A percentile compares a stretch with the other conserved stretches of the same genome.
These are phyloP conservation scores for Allolobophora icterica DNA, from an alignment of 2,888 invertebrate genomes.

Conservation along the genomic window DNA sequence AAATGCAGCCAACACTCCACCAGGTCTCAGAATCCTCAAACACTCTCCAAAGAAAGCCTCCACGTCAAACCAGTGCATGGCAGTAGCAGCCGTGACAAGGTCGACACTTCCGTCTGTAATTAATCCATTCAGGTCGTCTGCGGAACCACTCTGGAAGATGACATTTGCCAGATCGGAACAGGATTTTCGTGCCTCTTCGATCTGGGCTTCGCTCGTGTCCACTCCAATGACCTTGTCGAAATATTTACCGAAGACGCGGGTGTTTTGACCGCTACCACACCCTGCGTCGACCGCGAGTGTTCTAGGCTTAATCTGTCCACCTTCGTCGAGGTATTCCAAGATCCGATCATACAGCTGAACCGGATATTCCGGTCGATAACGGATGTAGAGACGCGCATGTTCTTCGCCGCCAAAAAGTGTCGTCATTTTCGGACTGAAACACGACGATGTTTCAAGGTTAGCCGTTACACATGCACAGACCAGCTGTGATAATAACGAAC, in stretches of 20 bases:
- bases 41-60: not conserved
- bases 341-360: not conserved
- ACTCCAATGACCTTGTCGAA: constrained; percentile 38
- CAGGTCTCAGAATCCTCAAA: not conserved
- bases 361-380: constrained; percentile 21
- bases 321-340: not conserved
- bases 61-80: constrained; percentile 13
- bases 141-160: not conserved
- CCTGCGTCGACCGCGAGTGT: constrained; percentile 35
- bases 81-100: constrained; percentile 11
- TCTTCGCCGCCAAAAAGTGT: not conserved
- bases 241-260: constrained; percentile 31
- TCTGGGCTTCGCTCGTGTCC: constrained; percentile 40
- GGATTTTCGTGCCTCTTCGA: constrained; percentile 32
- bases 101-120: constrained; percentile 6
- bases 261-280: constrained; percentile 40
- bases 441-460: not conserved
- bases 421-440: not conserved
- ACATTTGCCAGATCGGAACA: not conserved
- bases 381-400: not conserved
- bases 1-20: constrained; percentile 19
- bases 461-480: not conserved
- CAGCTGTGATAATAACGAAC: too few species aligned
- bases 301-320: not conserved
- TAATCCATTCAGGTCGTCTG: not conserved